Base-by-base conservation (phyloP, 2,888 invertebrate species). In the Buathra laborator region DNA sequence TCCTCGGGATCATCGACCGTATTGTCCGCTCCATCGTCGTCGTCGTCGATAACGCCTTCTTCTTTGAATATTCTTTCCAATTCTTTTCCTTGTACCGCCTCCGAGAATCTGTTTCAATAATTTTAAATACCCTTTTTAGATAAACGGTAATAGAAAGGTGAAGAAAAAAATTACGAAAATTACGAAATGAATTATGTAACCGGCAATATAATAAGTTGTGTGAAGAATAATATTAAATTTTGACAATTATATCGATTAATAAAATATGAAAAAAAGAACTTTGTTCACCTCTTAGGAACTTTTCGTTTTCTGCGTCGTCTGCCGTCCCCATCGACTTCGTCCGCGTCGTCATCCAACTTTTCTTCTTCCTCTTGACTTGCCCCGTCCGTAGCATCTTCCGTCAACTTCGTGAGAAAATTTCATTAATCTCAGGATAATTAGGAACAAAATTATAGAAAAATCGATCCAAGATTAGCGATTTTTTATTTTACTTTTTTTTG, bases 61-160 rank as follows among this genome's bases (percentile, higher is more conserved):
- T 97, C 96, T 89, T 95, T 95, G 88, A 97, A 96, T 87, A 97
- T 96, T 87, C 96, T 95, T 89, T 97, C 97, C 71, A 97, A 94
- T 93, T 97, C 97, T 92, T 96, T 96, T 4, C 97, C 97, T 95
- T 97, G 94, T 32, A 92, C 94, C 64, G 94, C 93, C 89, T 94
- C 94, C 88, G 92, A 93, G 84, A 93, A 94, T 85, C 94, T 94
- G 77, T 74, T 48, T 44, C n/a, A 3, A 29, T 62, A 16, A 24
- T 24, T 24, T 19, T 46, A 67, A 29, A 56, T 1, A 3, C 10
- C n/a, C 3, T 43, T 29, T 32, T 59, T 29, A 14, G 9, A 29
- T 29, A 59, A 59, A 29, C 6, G 4, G 2, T 9, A 24, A 59
- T 29, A 24, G 12, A 19, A 56, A 2, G 2, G 24, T 24, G 24